These are phyloP conservation scores for Lithophane ornitopus DNA, from an alignment of 2,888 invertebrate genomes.

Conservation along the genomic window DNA sequence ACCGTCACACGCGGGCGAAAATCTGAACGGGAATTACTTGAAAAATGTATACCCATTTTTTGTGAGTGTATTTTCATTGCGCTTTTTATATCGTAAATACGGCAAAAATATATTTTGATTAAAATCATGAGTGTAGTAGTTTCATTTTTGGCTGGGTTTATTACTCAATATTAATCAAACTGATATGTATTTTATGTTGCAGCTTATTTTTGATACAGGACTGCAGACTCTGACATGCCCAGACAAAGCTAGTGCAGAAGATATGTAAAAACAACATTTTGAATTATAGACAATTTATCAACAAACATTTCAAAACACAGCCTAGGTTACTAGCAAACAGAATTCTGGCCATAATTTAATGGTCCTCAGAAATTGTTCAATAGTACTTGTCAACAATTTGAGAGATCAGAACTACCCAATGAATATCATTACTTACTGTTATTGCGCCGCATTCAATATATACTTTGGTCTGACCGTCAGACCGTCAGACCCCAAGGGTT, in stretches of 20 bases:
- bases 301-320: background rate
- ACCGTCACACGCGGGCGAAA: slow-evolving; percentile 31
- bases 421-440: slow-evolving; percentile 39
- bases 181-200: background rate
- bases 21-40: slow-evolving; percentile 33
- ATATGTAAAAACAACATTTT: background rate
- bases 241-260: background rate
- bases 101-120: slow-evolving; percentile 27
- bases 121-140: slow-evolving; percentile 26
- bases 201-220: background rate
- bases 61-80: slow-evolving; percentile 40
- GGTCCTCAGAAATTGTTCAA: slow-evolving; percentile 25
- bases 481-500: slow-evolving; percentile 13
- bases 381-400: slow-evolving; percentile 37
- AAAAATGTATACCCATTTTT: slow-evolving; percentile 42
- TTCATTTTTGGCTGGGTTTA: slow-evolving; percentile 15
- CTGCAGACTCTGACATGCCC: background rate
- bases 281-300: background rate
- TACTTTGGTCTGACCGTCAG: slow-evolving; percentile 41
- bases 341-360: slow-evolving; percentile 24
- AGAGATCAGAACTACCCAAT: slow-evolving; percentile 37
- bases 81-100: slow-evolving; percentile 33
- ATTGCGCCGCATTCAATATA: slow-evolving; percentile 31
- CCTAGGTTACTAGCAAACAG: background rate
- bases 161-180: slow-evolving; percentile 19